Conservation (phyloP, 2,113 vertebrate species). For the Albula goreensis region DNA sequence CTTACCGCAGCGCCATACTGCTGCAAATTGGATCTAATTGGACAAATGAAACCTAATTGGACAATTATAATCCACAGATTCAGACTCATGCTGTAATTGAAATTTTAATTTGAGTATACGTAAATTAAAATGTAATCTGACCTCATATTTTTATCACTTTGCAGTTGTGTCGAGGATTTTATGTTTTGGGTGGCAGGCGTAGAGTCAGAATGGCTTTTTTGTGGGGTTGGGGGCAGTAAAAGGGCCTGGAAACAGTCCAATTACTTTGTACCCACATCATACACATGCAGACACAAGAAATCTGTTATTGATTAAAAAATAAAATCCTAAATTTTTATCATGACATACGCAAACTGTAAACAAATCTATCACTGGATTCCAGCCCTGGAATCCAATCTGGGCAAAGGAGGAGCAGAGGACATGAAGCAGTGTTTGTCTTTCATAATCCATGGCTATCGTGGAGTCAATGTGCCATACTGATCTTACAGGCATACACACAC, state of each 20-base stretch:
- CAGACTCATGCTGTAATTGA: not conserved
- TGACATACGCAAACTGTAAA: not conserved
- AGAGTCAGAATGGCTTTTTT: not conserved
- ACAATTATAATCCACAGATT: constrained; percentile 11
- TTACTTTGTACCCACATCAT: not conserved
- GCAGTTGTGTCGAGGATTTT: not conserved
- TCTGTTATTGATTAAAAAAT: not conserved
- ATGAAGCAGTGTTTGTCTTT: no score
- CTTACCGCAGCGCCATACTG: not conserved
- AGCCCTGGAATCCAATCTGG: not conserved
- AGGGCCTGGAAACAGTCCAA: not conserved
- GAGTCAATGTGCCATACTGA: no score
- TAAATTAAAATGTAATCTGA: not conserved
- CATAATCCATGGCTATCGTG: no score
- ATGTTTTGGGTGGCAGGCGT: not conserved
- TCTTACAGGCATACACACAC: no score
- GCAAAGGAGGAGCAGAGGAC: no score
- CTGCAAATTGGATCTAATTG: constrained; percentile 2
- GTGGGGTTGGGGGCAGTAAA: not conserved
- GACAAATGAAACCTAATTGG: constrained; percentile 7
- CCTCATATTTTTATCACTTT: not conserved
- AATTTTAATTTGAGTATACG: not conserved
- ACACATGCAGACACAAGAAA: not conserved
- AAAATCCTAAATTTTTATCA: not conserved
- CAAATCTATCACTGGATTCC: not conserved